Percentiles rank a stretch among this genome's conserved stretches.
These are phyloP conservation scores for Hypselothyrea guttata DNA, from an alignment of 2,888 invertebrate species.

Conservation along the genomic window DNA sequence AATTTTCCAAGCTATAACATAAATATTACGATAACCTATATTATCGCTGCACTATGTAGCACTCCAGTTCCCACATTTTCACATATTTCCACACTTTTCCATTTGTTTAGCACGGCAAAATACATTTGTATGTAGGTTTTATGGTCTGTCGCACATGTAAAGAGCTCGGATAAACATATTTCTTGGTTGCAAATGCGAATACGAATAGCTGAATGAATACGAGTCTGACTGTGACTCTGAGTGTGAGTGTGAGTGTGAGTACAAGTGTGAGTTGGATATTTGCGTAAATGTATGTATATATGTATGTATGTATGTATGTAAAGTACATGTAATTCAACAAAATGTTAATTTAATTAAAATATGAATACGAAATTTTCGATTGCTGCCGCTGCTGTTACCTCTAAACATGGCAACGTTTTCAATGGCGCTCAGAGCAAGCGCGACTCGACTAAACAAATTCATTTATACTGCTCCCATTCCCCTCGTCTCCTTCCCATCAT, in stretches of 20 bases:
- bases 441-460: conserved; percentile 63
- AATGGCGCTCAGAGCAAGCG: conserved; percentile 53
- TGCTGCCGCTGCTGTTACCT: conserved; percentile 7
- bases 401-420: conserved; percentile 24
- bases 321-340: conserved; percentile 59
- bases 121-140: conserved; percentile 35
- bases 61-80: not conserved
- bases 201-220: not conserved
- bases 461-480: conserved; percentile 38
- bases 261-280: not conserved
- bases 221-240: not conserved
- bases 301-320: not conserved
- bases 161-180: conserved; percentile 15
- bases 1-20: not conserved
- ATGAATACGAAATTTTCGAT: conserved; percentile 66
- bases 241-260: not conserved
- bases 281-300: conserved; percentile 12
- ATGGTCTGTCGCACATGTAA: conserved; percentile 55
- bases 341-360: conserved; percentile 75
- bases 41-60: not conserved
- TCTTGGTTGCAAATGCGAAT: conserved; percentile 37
- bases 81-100: conserved; percentile 11
- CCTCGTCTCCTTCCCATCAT: conserved; percentile 9
- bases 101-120: conserved; percentile 25
- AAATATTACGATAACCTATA: conserved; percentile 18